These are phyloP conservation scores for Mesopsocus fuscifrons DNA, from an alignment of 2,888 invertebrate genomes.

Conservation along the genomic window DNA sequence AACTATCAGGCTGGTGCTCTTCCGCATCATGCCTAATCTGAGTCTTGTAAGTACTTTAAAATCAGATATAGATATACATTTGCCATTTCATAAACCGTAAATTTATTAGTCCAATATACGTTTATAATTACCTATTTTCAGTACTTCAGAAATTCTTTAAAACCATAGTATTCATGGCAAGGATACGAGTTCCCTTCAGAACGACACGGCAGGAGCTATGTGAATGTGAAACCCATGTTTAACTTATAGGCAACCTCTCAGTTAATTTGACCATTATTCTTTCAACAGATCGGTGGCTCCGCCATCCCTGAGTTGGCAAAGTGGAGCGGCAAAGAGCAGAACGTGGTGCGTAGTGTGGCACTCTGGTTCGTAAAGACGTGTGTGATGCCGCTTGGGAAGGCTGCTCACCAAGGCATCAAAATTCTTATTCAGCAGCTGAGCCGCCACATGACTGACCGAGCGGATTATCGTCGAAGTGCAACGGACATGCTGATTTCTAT, in stretches of 20 bases:
- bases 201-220: too few species aligned
- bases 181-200: too few species aligned
- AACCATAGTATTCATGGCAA: too few species aligned
- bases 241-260: too few species aligned
- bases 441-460: constrained; percentile 1
- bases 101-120: background rate
- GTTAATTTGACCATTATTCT: too few species aligned
- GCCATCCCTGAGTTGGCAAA: constrained; percentile 4
- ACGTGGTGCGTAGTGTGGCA: background rate
- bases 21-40: constrained; percentile 5
- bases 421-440: background rate
- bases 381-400: background rate
- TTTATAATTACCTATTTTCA: background rate
- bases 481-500: background rate
- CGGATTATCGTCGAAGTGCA: constrained; percentile 1
- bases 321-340: constrained; percentile 6
- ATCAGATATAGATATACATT: background rate
- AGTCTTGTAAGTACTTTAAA: constrained; percentile 1
- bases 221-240: too few species aligned
- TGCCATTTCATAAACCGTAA: background rate
- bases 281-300: constrained; percentile 5
- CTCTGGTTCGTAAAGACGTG: background rate
- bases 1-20: background rate
- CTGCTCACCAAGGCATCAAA: background rate
- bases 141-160: too few species aligned